phyloP scores from a whole-genome alignment of 1,140 invertebrate genomes.

The Campoletis sonorensis region DNA sequence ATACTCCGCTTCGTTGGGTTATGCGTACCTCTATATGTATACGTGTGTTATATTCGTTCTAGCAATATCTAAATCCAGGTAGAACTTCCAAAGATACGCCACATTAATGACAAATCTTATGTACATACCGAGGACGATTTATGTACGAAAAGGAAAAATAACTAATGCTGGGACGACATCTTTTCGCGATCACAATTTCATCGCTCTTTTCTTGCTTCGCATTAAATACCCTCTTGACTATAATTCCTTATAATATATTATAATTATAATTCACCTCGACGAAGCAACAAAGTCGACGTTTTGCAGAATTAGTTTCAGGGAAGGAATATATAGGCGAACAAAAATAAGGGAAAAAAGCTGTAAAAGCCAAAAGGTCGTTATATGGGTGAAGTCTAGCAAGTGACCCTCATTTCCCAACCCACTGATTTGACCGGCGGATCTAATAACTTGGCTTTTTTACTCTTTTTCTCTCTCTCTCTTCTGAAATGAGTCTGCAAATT shows the following conservation, averaged over 20 bases:
- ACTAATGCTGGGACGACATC: background rate
- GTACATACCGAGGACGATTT: background rate
- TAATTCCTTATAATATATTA: no score
- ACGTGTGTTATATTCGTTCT: background rate
- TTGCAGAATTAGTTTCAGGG: background rate
- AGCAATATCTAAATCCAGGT: background rate
- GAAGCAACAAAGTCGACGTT: background rate
- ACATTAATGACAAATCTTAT: slow-evolving; percentile 25
- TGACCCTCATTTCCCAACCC: background rate
- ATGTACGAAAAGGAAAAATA: background rate
- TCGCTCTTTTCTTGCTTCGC: background rate
- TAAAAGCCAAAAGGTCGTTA: background rate
- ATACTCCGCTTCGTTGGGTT: slow-evolving; percentile 28
- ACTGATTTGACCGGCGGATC: slow-evolving; percentile 39
- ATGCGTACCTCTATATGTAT: slow-evolving; percentile 10
- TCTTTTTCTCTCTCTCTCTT: background rate
- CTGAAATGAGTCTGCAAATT: background rate
- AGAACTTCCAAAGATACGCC: background rate
- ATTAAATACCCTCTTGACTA: background rate
- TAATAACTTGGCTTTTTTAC: slow-evolving; percentile 31
- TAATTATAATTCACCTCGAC: no score
- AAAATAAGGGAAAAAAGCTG: background rate
- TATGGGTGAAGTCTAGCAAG: background rate
- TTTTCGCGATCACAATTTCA: background rate
- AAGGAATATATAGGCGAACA: background rate